These are phyloP conservation scores for Caenorhabditis sp. DNA, from an alignment of 2,888 invertebrate species.

Conservation along the genomic window DNA sequence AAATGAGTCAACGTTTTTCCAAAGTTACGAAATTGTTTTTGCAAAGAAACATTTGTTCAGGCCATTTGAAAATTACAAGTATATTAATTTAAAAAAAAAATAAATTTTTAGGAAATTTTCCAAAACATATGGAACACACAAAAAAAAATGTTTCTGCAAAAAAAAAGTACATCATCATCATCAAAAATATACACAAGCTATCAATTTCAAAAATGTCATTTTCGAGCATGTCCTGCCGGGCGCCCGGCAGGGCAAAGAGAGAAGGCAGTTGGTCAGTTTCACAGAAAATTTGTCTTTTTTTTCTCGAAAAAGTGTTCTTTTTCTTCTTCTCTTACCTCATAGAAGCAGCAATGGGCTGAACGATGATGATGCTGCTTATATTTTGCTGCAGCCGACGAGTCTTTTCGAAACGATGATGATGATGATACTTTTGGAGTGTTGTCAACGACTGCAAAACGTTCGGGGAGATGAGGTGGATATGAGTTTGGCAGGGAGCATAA, in stretches of 20 bases:
- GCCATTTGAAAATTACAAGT: no score
- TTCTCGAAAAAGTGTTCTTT: not conserved
- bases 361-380: not conserved
- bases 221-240: constrained; percentile 1
- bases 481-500: not conserved
- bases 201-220: constrained; percentile 11
- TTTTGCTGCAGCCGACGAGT: not conserved
- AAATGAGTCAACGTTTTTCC: no score
- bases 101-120: no score
- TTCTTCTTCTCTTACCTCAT: not conserved
- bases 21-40: no score
- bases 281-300: not conserved
- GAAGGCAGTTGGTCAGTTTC: not conserved
- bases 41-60: no score
- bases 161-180: no score
- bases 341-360: not conserved
- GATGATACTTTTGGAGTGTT: no score
- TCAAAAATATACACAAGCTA: not conserved
- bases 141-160: no score
- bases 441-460: not conserved
- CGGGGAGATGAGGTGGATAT: not conserved
- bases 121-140: no score
- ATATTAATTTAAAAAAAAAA: no score
- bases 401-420: not conserved
- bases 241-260: not conserved